These are phyloP conservation scores for Struthidea cinerea DNA, from an alignment of 2,113 vertebrate genomes.

Conservation along the genomic window DNA sequence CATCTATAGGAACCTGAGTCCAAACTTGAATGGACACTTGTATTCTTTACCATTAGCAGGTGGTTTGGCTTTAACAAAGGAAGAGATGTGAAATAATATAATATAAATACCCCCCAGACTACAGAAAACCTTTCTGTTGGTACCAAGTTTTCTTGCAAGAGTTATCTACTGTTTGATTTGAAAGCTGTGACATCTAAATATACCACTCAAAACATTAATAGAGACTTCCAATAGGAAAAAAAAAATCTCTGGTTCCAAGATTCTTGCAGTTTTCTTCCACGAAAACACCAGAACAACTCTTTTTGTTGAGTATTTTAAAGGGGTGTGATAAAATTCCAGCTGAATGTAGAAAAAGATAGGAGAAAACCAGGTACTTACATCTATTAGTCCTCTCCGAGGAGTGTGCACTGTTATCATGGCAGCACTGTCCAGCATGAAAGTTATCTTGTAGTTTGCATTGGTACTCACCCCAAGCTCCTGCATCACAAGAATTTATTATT, in stretches of 20 bases:
- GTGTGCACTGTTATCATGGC: slow-evolving; percentile 99
- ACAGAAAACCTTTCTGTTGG: not conserved
- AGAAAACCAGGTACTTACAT: slow-evolving; percentile 72
- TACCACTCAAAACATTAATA: not conserved
- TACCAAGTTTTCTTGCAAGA: not conserved
- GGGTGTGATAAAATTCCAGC: not conserved
- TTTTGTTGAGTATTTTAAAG: not conserved
- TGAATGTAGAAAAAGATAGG: not conserved
- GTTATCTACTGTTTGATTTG: not conserved
- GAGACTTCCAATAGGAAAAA: not conserved
- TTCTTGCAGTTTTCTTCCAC: not conserved
- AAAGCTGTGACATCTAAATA: not conserved
- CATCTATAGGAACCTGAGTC: not conserved
- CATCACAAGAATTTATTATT: slow-evolving; percentile 24
- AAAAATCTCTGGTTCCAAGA: not conserved
- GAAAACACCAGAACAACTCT: not conserved
- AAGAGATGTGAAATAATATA: not conserved
- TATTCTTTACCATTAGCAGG: not conserved
- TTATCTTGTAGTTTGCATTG: slow-evolving; percentile 96
- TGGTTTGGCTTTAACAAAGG: not conserved
- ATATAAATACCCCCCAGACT: not conserved
- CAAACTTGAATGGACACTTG: not conserved
- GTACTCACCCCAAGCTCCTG: slow-evolving; percentile 96
- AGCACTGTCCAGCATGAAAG: slow-evolving; percentile 97
- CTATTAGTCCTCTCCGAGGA: slow-evolving; percentile 92